Conservation (phyloP, 2,888 invertebrate genomes). For the Molanna angustata region DNA sequence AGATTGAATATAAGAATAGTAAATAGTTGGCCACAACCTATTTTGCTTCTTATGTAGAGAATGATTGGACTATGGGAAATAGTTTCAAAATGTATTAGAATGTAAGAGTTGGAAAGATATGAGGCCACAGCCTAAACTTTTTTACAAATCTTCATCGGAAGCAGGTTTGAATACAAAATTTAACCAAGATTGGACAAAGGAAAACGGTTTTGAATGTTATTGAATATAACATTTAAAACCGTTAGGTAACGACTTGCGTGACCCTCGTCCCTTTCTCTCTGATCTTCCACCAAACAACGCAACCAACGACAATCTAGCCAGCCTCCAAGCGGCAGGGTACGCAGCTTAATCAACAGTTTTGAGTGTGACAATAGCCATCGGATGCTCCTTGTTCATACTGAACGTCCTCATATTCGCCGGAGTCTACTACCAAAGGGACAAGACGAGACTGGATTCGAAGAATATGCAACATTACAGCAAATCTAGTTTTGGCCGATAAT, state of each 20-base stretch:
- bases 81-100: too few relatives aligned
- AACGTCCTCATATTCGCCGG: slow-evolving; percentile 83
- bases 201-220: too few relatives aligned
- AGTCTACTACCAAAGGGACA: slow-evolving; percentile 78
- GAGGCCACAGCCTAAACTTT: too few relatives aligned
- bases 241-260: slow-evolving; percentile 63
- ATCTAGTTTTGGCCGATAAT: slow-evolving; percentile 74
- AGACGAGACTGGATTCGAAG: slow-evolving; percentile 71
- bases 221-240: too few relatives aligned
- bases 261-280: slow-evolving; percentile 58
- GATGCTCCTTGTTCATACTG: slow-evolving; percentile 75
- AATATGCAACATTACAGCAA: slow-evolving; percentile 71
- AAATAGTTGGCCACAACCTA: too few relatives aligned
- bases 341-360: slow-evolving; percentile 74
- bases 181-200: too few relatives aligned
- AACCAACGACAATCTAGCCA: slow-evolving; percentile 63
- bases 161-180: too few relatives aligned
- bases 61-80: too few relatives aligned
- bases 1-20: too few relatives aligned
- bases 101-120: too few relatives aligned
- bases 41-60: too few relatives aligned
- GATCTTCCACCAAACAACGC: slow-evolving; percentile 47
- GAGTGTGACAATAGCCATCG: slow-evolving; percentile 77
- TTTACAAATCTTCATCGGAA: too few relatives aligned
- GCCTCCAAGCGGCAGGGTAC: slow-evolving; percentile 75